phyloP scores from a whole-genome alignment of 2,888 invertebrate genomes.

The Pseudanteris insignis region DNA sequence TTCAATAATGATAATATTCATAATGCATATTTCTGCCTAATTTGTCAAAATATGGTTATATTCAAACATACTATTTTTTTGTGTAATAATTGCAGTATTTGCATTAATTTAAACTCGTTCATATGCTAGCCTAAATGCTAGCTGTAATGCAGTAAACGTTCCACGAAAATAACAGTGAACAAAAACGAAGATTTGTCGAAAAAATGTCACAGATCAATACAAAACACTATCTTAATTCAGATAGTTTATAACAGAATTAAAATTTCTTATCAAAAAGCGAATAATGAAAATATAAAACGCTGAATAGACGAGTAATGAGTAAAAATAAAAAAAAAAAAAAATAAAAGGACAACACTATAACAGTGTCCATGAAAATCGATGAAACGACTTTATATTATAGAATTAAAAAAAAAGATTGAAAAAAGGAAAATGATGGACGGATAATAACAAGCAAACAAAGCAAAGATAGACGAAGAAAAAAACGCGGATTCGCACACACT shows the following conservation, averaged over 20 bases:
- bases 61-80: no score
- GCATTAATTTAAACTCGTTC: not conserved
- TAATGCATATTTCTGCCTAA: no score
- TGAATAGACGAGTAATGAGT: constrained; percentile 1
- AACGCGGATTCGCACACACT: constrained; percentile 55
- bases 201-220: constrained; percentile 36
- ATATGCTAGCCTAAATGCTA: constrained; percentile 10
- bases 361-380: no score
- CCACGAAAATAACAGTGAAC: no score
- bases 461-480: constrained; percentile 6
- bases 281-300: constrained; percentile 13
- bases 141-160: constrained; percentile 45
- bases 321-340: constrained; percentile 23
- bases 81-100: no score
- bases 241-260: constrained; percentile 38
- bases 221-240: constrained; percentile 37
- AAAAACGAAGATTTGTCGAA: no score
- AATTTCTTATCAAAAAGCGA: constrained; percentile 33
- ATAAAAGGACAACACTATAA: constrained; percentile 44
- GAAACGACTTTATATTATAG: constrained; percentile 43
- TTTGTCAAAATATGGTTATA: no score
- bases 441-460: no score
- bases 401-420: constrained; percentile 4
- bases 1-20: no score
- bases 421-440: constrained; percentile 1